Evolutionary conservation across 2,113 vertebrate species (phyloP).

Genomic region (Spilogale gracilis): DNA sequence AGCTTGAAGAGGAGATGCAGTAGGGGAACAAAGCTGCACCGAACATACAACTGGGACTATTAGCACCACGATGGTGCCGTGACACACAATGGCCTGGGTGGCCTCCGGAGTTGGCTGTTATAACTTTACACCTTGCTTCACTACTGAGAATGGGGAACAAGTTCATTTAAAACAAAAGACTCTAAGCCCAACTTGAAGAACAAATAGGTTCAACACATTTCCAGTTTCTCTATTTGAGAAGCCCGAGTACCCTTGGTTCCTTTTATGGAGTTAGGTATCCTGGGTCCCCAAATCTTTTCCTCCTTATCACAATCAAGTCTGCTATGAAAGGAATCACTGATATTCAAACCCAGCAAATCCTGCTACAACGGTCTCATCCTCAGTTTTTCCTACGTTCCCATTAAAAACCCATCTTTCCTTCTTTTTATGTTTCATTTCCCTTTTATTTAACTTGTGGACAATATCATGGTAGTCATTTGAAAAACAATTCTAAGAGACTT

Average conservation of each 20-base stretch:
- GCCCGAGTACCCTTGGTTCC: not conserved
- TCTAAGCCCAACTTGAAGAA: not conserved
- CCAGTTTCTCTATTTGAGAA: not conserved
- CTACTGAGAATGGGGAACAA: not conserved
- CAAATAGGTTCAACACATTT: not conserved
- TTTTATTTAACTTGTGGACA: constrained; percentile 35
- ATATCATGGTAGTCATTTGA: not conserved
- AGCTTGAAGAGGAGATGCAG: not conserved
- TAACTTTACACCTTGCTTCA: not conserved
- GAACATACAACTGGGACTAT: not conserved
- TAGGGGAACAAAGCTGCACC: not conserved
- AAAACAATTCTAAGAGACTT: not conserved
- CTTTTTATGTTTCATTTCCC: not conserved
- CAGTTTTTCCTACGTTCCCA: not conserved
- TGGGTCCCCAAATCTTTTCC: not conserved
- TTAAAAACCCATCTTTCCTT: not conserved
- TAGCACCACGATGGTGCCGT: fast-evolving
- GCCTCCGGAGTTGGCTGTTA: not conserved
- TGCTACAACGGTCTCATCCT: not conserved
- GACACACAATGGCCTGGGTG: not conserved
- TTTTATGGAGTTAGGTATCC: not conserved
- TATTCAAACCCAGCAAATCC: constrained; percentile 26
- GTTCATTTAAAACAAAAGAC: constrained; percentile 31
- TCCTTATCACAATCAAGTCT: not conserved
- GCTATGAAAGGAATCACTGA: not conserved